Evolutionary conservation across 1,140 invertebrate genomes (phyloP).

Genomic region (Cydia splendana): DNA sequence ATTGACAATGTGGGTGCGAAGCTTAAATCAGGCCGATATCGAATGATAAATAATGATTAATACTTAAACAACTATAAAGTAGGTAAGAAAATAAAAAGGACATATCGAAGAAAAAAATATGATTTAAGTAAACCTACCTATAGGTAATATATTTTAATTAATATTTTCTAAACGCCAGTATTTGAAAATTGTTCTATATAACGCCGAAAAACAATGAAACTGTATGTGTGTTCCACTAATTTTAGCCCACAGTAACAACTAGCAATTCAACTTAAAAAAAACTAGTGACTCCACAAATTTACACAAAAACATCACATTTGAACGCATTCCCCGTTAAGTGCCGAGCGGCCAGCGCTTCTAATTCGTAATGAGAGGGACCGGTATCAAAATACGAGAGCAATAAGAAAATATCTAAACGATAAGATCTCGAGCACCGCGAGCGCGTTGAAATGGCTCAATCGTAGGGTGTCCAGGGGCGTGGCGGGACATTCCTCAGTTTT

Average conservation of each 20-base stretch:
- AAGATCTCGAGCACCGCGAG: constrained; percentile 54
- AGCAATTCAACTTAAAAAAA: neutral
- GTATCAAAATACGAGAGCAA: constrained; percentile 63
- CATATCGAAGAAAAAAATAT: too few species aligned
- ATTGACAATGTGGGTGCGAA: constrained; percentile 37
- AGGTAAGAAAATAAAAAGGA: too few species aligned
- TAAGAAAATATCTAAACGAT: constrained; percentile 54
- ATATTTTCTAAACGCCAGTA: too few species aligned
- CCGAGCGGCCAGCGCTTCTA: constrained; percentile 58
- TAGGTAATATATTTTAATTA: too few species aligned
- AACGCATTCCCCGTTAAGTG: constrained; percentile 4
- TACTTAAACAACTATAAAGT: neutral
- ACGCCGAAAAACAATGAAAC: neutral
- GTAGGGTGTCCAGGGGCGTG: constrained; percentile 38
- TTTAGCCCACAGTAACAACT: constrained; percentile 34
- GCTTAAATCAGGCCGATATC: neutral
- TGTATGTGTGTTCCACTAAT: neutral
- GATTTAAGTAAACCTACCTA: too few species aligned
- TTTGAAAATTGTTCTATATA: neutral
- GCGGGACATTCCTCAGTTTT: constrained; percentile 19
- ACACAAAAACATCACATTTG: constrained; percentile 8
- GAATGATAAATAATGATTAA: neutral
- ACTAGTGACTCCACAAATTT: constrained; percentile 21
- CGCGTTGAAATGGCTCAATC: constrained; percentile 74
- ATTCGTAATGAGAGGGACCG: constrained; percentile 70